Conservation (phyloP, 2,113 vertebrate species). For the Mionectes macconnelli region DNA sequence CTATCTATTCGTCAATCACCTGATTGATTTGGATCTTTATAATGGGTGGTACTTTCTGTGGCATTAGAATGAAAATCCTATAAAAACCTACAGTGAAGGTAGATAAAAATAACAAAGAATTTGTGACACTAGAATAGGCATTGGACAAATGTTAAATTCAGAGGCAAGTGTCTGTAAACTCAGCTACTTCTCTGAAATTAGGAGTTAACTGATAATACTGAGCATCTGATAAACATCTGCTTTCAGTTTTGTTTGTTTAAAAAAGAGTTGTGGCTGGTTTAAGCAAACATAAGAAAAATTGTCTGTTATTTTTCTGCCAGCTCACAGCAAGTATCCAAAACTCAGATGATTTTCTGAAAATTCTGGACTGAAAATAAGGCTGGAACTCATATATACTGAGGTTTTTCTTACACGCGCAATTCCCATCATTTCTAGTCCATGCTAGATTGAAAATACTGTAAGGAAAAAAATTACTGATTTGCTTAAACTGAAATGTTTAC, state of each 20-base stretch:
- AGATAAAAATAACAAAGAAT: slow-evolving; percentile 21
- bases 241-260: slow-evolving; percentile 50
- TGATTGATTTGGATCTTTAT: not conserved
- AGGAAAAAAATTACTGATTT: not conserved
- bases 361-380: slow-evolving; percentile 49
- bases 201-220: slow-evolving; percentile 23
- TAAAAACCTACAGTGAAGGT: not conserved
- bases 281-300: slow-evolving; percentile 41
- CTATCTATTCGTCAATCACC: not conserved
- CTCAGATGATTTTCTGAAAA: slow-evolving; percentile 30
- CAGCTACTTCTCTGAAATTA: slow-evolving; percentile 23
- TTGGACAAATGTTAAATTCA: slow-evolving; percentile 9
- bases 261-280: slow-evolving; percentile 14
- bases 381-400: slow-evolving; percentile 1
- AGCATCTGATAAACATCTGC: slow-evolving; percentile 33
- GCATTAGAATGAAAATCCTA: not conserved
- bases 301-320: slow-evolving; percentile 46
- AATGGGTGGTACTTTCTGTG: not conserved
- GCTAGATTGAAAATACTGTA: not conserved
- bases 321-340: slow-evolving; percentile 48
- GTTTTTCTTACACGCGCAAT: not conserved
- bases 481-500: slow-evolving; percentile 38
- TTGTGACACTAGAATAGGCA: not conserved
- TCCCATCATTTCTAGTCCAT: slow-evolving; percentile 16
- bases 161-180: not conserved